phyloP scores from a whole-genome alignment of 1,140 invertebrate genomes.

The Drosophila littoralis region DNA sequence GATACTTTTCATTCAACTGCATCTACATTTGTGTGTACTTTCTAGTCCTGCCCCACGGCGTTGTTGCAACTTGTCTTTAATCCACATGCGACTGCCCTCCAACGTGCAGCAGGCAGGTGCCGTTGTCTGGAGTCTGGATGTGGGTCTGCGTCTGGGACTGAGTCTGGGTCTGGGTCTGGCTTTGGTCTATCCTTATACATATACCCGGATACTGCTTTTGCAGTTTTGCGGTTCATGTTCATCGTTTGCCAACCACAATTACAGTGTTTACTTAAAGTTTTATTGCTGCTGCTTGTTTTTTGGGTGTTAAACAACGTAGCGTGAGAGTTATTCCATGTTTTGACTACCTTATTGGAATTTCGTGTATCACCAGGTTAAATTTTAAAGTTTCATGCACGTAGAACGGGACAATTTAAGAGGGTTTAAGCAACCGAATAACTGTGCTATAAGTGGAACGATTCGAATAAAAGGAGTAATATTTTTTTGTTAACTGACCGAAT shows the following conservation, averaged over 20 bases:
- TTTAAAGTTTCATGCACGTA: slow-evolving; percentile 3
- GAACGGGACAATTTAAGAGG: background rate
- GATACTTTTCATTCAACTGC: slow-evolving; percentile 38
- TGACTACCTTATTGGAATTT: slow-evolving; percentile 16
- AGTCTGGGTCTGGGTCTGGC: background rate
- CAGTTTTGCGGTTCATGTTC: slow-evolving; percentile 42
- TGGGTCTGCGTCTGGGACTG: background rate
- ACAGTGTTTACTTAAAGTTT: slow-evolving; percentile 52
- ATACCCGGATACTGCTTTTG: slow-evolving; percentile 7
- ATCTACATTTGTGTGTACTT: slow-evolving; percentile 23
- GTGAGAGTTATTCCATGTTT: slow-evolving; percentile 17
- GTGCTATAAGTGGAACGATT: background rate
- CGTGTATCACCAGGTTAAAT: background rate
- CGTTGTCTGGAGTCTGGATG: slow-evolving; percentile 7
- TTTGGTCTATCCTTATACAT: background rate
- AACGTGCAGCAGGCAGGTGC: slow-evolving; percentile 25
- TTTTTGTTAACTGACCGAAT: no score
- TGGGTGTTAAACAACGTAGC: slow-evolving; percentile 11
- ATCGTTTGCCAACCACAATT: slow-evolving; percentile 53
- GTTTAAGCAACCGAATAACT: background rate
- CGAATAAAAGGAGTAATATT: background rate
- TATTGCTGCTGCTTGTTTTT: slow-evolving; percentile 20
- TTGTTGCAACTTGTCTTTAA: slow-evolving; percentile 48
- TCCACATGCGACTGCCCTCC: slow-evolving; percentile 31
- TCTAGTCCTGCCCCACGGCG: slow-evolving; percentile 40